Evolutionary conservation across 2,888 invertebrate genomes (phyloP), one percentile per base, ranked within the genome.

Genomic region (Drosophila colorata): DNA sequence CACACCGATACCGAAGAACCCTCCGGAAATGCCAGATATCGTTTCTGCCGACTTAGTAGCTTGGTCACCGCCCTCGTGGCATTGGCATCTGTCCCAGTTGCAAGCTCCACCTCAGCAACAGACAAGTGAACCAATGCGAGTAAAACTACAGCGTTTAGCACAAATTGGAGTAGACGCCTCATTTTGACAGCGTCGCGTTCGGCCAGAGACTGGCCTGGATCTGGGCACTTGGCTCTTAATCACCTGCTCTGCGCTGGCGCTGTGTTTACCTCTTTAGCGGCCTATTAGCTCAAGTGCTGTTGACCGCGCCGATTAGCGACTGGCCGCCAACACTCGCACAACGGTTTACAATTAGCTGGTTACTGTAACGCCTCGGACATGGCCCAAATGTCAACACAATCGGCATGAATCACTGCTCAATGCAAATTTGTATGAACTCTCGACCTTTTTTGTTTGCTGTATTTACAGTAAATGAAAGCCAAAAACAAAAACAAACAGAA

Each of bases 1-100:
- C 93, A 92, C 78, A 93, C 94, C 74, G 94, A 93, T 76, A 94
- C 93, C 59, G 93, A 93, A 2, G 94, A 93, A 20, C 94, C 94
- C 58, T 94, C 93, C 4, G 94, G 94, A 89, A 94, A 94, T 37
- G 94, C 93, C 40, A 94, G 90, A 83, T 93, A 94, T 44, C 94
- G 93, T 65, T 92, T 93, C 44, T 88, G 87, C 9, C 92, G 82
- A 3, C 88, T 89, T 40, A 90, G 76, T 56, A 80, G 56, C 58
- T 68, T 74, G 0, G 69, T 23, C 65, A 66, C 58, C 23, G 52
- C 63, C 33, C 35, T 25, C 5, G 69, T 82, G n/a, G n/a, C 53
- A 23, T 83, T 86, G 3, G 28, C 56, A 49, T 31, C 56, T 28
- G 43, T 3, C 16, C 8, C 16, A 1, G 11, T 7, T 7, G 49